A percentile compares a stretch with the other conserved stretches of the same genome.
phyloP scores from a whole-genome alignment of 2,797 vertebrate species.

The Lerista edwardsae region DNA sequence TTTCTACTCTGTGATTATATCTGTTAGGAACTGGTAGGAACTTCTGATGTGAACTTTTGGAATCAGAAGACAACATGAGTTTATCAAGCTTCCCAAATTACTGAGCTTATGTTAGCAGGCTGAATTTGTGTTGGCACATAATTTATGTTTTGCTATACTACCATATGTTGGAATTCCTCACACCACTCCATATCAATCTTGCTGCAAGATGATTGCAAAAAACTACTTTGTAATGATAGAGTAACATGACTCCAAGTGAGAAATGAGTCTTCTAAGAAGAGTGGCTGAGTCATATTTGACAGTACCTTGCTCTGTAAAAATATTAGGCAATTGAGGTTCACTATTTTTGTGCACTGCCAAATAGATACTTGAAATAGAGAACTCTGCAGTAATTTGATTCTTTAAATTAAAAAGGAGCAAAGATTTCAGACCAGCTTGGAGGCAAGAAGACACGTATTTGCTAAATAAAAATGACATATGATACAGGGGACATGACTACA shows the following conservation, averaged over 20 bases:
- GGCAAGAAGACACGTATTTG: background rate
- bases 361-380: background rate
- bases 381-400: background rate
- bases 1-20: background rate
- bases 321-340: background rate
- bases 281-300: background rate
- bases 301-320: background rate
- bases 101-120: background rate
- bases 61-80: background rate
- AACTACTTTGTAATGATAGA: background rate
- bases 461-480: background rate
- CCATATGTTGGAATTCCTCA: background rate
- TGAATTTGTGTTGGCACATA: too few relatives aligned
- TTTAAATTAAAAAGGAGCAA: conserved; percentile 1
- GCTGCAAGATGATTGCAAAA: background rate
- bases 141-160: background rate
- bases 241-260: background rate
- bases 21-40: too few relatives aligned
- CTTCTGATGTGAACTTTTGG: background rate
- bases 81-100: background rate
- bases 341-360: background rate
- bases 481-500: conserved; percentile 4
- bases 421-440: conserved; percentile 22
- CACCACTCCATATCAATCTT: background rate
- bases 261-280: too few relatives aligned